phyloP scores from a whole-genome alignment of 2,113 vertebrate species.

The Gopherus evgoodei region DNA sequence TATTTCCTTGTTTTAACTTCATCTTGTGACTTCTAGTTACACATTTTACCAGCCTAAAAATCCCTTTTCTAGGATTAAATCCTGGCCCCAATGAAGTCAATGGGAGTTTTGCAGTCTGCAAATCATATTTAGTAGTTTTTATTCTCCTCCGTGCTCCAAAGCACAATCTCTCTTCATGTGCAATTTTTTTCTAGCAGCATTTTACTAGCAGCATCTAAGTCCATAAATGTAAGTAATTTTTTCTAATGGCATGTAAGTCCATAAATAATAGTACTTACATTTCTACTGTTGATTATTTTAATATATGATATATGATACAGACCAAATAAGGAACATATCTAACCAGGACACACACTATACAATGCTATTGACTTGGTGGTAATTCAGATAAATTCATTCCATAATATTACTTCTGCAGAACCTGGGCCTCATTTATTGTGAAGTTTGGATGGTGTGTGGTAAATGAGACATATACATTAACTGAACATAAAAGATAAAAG shows the following conservation, averaged over 20 bases:
- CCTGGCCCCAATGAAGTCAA: background rate
- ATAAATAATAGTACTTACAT: background rate
- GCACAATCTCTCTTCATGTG: background rate
- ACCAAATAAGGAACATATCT: background rate
- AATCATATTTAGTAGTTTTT: background rate
- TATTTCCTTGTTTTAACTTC: background rate
- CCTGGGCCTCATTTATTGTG: background rate
- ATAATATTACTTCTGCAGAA: background rate
- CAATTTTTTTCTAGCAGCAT: background rate
- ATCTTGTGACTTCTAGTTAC: background rate
- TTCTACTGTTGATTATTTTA: background rate
- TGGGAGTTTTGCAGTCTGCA: background rate
- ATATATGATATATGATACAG: background rate
- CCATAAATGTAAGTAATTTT: background rate
- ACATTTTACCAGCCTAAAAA: background rate
- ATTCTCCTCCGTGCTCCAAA: background rate
- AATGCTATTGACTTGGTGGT: background rate
- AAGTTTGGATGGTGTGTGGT: background rate
- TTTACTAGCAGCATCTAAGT: background rate
- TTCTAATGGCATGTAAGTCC: background rate
- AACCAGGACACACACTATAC: background rate
- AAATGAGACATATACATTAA: background rate
- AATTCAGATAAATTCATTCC: background rate
- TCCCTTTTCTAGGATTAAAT: background rate
- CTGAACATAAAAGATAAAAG: background rate